Evolutionary conservation across 2,888 invertebrate species (phyloP).

Genomic region (Creontiades dilutus): DNA sequence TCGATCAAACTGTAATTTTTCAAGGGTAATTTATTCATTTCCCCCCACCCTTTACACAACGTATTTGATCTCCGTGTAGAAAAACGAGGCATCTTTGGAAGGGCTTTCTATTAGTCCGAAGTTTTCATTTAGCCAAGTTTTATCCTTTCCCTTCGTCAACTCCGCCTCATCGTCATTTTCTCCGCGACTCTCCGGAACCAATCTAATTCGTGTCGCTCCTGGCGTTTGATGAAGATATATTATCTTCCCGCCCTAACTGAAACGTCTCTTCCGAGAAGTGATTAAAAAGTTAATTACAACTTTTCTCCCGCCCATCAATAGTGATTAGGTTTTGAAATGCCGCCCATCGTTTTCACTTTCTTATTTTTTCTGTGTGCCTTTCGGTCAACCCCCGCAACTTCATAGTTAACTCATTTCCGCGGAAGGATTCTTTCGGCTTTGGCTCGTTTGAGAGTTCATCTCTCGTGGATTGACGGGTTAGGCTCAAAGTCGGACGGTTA

Average conservation of each 20-base stretch:
- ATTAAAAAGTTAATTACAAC: slow-evolving; percentile 71
- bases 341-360: slow-evolving; percentile 28
- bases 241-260: slow-evolving; percentile 50
- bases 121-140: slow-evolving; percentile 63
- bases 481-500: neutral
- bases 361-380: slow-evolving; percentile 27
- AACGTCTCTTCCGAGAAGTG: slow-evolving; percentile 62
- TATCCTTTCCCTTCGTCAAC: slow-evolving; percentile 44
- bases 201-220: slow-evolving; percentile 63
- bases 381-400: neutral
- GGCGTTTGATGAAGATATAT: slow-evolving; percentile 71
- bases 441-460: neutral
- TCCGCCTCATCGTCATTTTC: slow-evolving; percentile 9
- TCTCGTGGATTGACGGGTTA: neutral
- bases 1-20: too few relatives aligned
- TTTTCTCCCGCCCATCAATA: slow-evolving; percentile 66
- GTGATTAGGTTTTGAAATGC: slow-evolving; percentile 67
- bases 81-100: neutral
- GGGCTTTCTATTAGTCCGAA: slow-evolving; percentile 60
- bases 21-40: neutral
- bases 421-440: neutral
- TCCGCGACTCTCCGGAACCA: slow-evolving; percentile 43
- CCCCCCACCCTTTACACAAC: neutral
- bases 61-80: neutral
- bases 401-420: neutral